Base-by-base conservation (phyloP, 35 echinoderm and acorn worm species). In the Heliocidaris erythrogramma region DNA sequence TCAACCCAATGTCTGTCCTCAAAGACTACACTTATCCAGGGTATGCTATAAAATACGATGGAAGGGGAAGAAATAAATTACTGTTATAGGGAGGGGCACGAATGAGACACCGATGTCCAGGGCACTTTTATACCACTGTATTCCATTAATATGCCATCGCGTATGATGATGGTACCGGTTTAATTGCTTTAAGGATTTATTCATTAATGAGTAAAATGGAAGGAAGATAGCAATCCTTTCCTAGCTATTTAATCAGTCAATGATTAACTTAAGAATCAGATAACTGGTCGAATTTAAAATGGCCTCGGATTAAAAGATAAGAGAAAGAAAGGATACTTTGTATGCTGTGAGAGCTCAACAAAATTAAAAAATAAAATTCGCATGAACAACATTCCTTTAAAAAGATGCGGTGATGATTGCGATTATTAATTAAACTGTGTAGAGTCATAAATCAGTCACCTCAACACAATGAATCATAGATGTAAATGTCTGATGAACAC, bases 181-280 rank as follows among this genome's bases (percentile, higher is more conserved):
- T 78, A 78, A 78, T 78, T 78, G n/a, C 65, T 78, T 78, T 27
- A 78, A 18, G 65, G 65, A 78, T 78, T 78, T 78, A 78, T 78
- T 78, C 65, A 78, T 78, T 78, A 78, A 78, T 78, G 65, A 78
- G 65, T 78, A 78, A 78, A 78, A 78, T 78, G 21, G 27, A 21
- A 42, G 1, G 35, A 24, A 78, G 65, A 78, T 78, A 78, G 4
- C 65, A 18, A 78, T 78, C 65, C 2, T 78, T 78, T 78, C 65
- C 65, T 78, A 24, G 21, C 65, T n/a, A 78, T 78, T 78, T 78
- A n/a, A 78, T 27, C 65, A n/a, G 65, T 78, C 65, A 78, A 78
- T 78, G 24, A 78, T 78, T 78, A 78, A 78, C 65, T 78, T 18
- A 18, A 24, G 17, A 78, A 21, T 78, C 27, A 27, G 65, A 78